These are phyloP conservation scores for Thamnophis sirtalis DNA, from an alignment of 2,113 vertebrate species.

Conservation along the genomic window DNA sequence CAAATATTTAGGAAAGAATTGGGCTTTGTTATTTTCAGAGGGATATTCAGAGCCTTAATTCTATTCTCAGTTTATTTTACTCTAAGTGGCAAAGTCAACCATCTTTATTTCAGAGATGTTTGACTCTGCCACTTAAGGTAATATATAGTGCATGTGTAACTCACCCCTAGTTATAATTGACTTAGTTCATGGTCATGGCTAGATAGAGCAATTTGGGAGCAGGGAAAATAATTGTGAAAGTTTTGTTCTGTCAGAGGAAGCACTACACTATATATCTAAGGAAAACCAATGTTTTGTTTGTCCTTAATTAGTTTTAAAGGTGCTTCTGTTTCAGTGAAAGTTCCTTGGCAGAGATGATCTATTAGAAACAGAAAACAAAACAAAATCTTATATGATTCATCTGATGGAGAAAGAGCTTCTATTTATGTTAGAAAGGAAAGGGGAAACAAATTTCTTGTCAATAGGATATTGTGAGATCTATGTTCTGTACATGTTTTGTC, in stretches of 20 bases:
- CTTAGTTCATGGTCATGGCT: not conserved
- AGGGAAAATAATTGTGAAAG: not conserved
- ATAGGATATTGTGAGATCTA: not conserved
- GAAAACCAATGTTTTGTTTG: not conserved
- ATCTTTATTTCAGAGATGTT: not conserved
- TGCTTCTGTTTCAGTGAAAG: not conserved
- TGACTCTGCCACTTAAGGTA: slow-evolving; percentile 27
- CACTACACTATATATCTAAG: not conserved
- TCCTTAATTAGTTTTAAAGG: not conserved
- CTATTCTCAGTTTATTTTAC: not conserved
- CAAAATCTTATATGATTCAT: not conserved
- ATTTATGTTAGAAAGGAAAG: not conserved
- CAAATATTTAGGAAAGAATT: not conserved
- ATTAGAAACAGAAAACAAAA: not conserved
- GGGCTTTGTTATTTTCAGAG: slow-evolving; percentile 8
- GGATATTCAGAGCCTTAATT: not conserved
- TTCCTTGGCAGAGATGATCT: not conserved
- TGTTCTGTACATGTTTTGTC: not conserved
- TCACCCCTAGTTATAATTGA: not conserved
- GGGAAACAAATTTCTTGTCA: not conserved
- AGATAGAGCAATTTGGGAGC: not conserved
- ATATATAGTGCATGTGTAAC: slow-evolving; percentile 2
- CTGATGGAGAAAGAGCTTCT: not conserved
- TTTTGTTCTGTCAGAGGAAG: not conserved
- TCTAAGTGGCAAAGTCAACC: not conserved